Base-by-base conservation (phyloP, 53 echinoderm and acorn worm genomes). In the Stichopus horrens region DNA sequence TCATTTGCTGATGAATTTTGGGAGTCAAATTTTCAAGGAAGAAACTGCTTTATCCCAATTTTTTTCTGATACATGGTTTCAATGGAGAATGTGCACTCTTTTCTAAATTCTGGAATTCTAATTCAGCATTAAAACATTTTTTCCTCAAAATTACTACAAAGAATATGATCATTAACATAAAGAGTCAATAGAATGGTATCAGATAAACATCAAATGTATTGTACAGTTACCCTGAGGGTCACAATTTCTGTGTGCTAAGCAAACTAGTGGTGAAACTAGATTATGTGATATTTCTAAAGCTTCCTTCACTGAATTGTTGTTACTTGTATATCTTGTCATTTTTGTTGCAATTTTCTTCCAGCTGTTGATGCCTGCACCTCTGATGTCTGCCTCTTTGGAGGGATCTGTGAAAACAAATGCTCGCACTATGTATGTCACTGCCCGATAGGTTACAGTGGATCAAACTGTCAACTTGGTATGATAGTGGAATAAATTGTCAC, bases 391-490 rank as follows among this genome's bases (percentile, higher is more conserved):
- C 63, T 91, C 18, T 91, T 91, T 75, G 89, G 89, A 74, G 92
- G 77, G 7, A 90, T 90, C 5, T 94, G 94, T 78, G 79, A 53
- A 56, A 92, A 91, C 58, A 52, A 84, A 57, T 92, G 91, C 74
- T 77, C 88, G 52, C 67, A 85, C 52, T 94, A 91, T 56, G 88
- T 79, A 21, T 96, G 96, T 63, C 88, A 87, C 7, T 95, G 95
- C 57, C 23, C 90, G 52, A 20, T 86, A 0, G 91, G 86, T 53
- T 96, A 53, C 92, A 78, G 21, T 16, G 96, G 94, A 10, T 51
- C 51, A 11, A 94, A 91, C 75, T 96, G 96, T 83, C 83, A 92
- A 82, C 88, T 73, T 58, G 86, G 93, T 93, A 86, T 77, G 76
- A 54, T 55, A 79, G 18, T 16, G 68, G 4, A n/a, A 14, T 11